Evolutionary conservation across 53 echinoderm and acorn worm genomes (phyloP), one percentile per base, ranked within the genome.

Genomic region (Stichopus horrens): DNA sequence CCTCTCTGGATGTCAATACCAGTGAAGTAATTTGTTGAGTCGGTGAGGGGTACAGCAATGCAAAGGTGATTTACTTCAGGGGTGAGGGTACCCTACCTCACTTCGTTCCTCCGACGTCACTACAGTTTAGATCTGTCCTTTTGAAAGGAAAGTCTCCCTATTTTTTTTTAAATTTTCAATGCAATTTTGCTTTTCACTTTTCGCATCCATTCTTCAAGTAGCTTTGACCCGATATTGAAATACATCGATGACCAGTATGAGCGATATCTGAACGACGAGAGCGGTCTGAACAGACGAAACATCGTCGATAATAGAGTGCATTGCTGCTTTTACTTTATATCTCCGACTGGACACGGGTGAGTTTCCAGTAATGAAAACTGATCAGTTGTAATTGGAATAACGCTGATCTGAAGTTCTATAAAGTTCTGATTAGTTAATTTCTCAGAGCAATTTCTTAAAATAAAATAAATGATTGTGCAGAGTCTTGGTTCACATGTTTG

Each of bases 241-340:
- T 97, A 97, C 89, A 95, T 97, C 57, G 95, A 97, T 80, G 98
- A 97, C 74, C 98, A 95, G 79, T 97, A 94, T 55, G 92, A 95
- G 57, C 98, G 93, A 5, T 97, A 97, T 90, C 90, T 94, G 73
- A 92, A 95, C n/a, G 98, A 97, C 54, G 98, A 97, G 92, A 94
- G 94, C 18, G 98, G 98, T 21, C 88, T 97, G 20, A 97, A 97
- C 89, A 88, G 98, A 60, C 90, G 94, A 55, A 97, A 97, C 93
- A 97, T 97, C 65, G 92, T 95, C 18, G 98, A 97, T 77, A 97
- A 97, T 86, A 87, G 98, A 74, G 95, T 97, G 23, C 98, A 97
- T 65, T 97, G 98, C 86, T 97, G 98, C 59, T 95, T 97, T 89
- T 97, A 97, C 80, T 97, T 97, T 63, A 95, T 97, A 75, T 95